Evolutionary conservation across 2,888 invertebrate species (phyloP), one percentile per base, ranked within the genome.

Genomic region (Harpalus rufipes): DNA sequence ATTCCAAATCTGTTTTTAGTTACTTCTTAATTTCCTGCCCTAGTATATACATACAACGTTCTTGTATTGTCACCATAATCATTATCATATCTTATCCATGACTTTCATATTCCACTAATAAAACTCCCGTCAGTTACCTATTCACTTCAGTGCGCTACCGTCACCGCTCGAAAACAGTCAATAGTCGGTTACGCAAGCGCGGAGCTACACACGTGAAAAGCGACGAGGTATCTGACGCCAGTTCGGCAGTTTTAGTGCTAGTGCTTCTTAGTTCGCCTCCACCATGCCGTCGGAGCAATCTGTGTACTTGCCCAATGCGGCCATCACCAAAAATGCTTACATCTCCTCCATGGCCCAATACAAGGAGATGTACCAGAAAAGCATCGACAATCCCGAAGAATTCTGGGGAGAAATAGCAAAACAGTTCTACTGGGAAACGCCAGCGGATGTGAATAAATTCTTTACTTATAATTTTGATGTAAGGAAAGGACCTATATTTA

Each of bases 381-480:
- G 98, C 0, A 92, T 99, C 86, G 95, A 97, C 81, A 94, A 97
- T 89, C 98, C 99, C 0, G 96, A 95, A 87, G 94, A 93, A 85
- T 99, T 99, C 91, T 99, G 99, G 99, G 94, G 95, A 32, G 95
- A 97, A 88, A 96, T 99, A 87, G 96, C 97, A n/a, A 95, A 96
- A 88, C 95, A 98, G 90, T 98, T 99, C 90, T 94, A 97, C 91
- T 99, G 98, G 97, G 96, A 97, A 90, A 95, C 95, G 25, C 94
- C 95, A 76, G 93, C 94, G 78, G 93, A 95, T 87, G 92, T 94
- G 85, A 94, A 95, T 85, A 95, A 95, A 87, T 97, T 98, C 90
- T 93, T 96, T 88, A 95, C 96, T 12, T 98, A 96, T 91, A 99
- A 99, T 91, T 99, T 99, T 90, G 96, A 99, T 91, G 91, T 96